Percentiles rank a stretch among this genome's conserved stretches.
Conservation (phyloP, 2,888 invertebrate genomes). For the Allophyes oxyacanthae region DNA sequence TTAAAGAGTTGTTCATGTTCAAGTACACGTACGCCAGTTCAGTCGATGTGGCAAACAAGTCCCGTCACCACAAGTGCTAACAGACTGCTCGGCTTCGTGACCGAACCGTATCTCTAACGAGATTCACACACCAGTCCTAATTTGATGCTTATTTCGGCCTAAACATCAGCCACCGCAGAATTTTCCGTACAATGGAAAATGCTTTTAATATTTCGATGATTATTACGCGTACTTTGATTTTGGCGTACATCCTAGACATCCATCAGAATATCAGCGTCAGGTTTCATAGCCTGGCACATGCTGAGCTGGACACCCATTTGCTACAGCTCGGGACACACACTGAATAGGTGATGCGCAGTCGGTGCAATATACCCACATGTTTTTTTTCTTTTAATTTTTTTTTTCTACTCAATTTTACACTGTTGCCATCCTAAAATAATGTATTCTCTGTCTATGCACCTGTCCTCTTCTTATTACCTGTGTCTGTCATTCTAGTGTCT, state of each 20-base stretch:
- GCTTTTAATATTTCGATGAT: constrained; percentile 40
- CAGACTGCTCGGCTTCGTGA: constrained; percentile 41
- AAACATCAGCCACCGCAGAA: constrained; percentile 21
- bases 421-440: no score
- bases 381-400: no score
- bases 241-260: not conserved
- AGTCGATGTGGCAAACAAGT: constrained; percentile 8
- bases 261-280: no score
- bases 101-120: constrained; percentile 32
- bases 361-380: no score
- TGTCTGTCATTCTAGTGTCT: no score
- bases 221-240: constrained; percentile 21
- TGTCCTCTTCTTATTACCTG: no score
- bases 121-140: constrained; percentile 45
- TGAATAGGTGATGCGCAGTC: no score
- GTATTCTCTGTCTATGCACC: no score
- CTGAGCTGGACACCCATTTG: no score
- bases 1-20: not conserved
- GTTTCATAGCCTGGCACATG: no score
- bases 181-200: constrained; percentile 36
- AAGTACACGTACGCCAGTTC: constrained; percentile 12
- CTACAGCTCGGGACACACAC: no score
- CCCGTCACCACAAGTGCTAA: constrained; percentile 45
- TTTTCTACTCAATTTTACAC: no score
- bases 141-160: constrained; percentile 31